These are phyloP conservation scores for Myiozetetes cayanensis DNA, from an alignment of 2,113 vertebrate genomes.

Conservation along the genomic window DNA sequence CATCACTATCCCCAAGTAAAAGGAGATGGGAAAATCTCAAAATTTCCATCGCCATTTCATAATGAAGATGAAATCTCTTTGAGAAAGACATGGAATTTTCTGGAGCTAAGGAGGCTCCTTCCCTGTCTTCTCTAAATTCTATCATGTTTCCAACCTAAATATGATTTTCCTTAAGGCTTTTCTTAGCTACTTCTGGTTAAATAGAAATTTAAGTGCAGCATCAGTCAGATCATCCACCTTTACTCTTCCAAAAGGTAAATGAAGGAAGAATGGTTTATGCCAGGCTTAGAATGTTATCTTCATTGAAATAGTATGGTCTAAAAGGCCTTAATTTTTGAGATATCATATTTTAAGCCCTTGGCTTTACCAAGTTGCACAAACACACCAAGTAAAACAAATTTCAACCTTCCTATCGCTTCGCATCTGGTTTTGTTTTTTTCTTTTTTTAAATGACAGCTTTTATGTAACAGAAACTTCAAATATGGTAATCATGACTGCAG, in stretches of 20 bases:
- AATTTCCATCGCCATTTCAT: neutral
- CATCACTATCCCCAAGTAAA: neutral
- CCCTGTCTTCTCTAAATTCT: neutral
- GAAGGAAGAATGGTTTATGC: neutral
- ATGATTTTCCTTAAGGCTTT: neutral
- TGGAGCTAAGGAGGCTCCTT: neutral
- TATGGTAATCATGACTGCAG: neutral
- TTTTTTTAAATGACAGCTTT: neutral
- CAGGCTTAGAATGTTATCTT: neutral
- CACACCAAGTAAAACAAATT: neutral
- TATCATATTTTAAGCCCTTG: neutral
- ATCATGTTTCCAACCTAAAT: neutral
- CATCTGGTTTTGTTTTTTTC: neutral
- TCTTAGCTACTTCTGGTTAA: neutral
- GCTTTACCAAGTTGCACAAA: neutral
- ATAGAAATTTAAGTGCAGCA: neutral
- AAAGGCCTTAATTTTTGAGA: neutral
- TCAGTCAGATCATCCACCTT: neutral
- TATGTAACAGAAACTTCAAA: neutral
- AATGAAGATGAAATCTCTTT: neutral
- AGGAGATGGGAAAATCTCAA: neutral
- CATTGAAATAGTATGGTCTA: neutral
- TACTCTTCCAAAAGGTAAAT: neutral
- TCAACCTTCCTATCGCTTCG: neutral
- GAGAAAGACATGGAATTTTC: neutral